These are phyloP conservation scores for Hyphantria cunea DNA, from an alignment of 1,140 invertebrate genomes.

Conservation along the genomic window DNA sequence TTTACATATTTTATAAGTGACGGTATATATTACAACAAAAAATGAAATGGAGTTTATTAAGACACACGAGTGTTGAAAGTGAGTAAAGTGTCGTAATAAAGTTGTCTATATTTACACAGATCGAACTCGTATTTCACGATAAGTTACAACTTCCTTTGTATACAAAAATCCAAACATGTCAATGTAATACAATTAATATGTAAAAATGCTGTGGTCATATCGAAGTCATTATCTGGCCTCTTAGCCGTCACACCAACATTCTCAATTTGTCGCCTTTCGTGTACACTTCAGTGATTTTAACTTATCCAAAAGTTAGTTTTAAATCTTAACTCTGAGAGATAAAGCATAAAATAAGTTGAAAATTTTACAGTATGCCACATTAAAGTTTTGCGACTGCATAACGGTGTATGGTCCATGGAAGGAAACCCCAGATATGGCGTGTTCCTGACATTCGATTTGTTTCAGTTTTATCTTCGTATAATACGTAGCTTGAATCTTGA, in stretches of 20 bases:
- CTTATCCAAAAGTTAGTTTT: constrained; percentile 8
- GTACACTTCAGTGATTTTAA: constrained; percentile 3
- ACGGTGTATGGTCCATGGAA: constrained; percentile 49
- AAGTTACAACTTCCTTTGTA: background rate
- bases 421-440: constrained; percentile 49
- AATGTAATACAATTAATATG: constrained; percentile 20
- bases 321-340: constrained; percentile 7
- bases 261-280: constrained; percentile 28
- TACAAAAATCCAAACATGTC: constrained; percentile 15
- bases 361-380: constrained; percentile 26
- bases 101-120: constrained; percentile 12
- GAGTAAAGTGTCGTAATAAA: background rate
- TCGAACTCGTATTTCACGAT: constrained; percentile 11
- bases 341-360: constrained; percentile 35
- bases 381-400: constrained; percentile 46
- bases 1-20: no score
- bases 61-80: constrained; percentile 7
- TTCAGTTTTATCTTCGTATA: constrained; percentile 44
- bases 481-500: constrained; percentile 12
- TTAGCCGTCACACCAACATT: constrained; percentile 25
- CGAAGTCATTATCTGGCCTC: constrained; percentile 23
- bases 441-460: constrained; percentile 62
- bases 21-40: background rate
- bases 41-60: background rate
- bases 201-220: constrained; percentile 19